These are phyloP conservation scores for Aleiodes leptofemur DNA, from an alignment of 2,888 invertebrate species.

Conservation along the genomic window DNA sequence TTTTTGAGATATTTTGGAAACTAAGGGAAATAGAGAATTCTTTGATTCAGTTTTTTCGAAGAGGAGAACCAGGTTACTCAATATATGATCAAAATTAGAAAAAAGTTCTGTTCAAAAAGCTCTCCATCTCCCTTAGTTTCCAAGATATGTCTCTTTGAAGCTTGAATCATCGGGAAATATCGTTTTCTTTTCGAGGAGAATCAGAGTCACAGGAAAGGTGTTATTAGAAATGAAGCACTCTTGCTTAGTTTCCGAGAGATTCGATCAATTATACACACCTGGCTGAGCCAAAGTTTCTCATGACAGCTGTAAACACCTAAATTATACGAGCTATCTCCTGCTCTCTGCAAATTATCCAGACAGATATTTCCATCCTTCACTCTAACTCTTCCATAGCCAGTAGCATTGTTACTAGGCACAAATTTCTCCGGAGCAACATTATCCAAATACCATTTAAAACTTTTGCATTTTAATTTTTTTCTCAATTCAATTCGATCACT, in stretches of 20 bases:
- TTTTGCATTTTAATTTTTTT: slow-evolving; percentile 89
- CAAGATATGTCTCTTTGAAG: too few species aligned
- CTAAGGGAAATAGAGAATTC: too few species aligned
- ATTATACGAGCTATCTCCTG: slow-evolving; percentile 81
- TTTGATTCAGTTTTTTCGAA: too few species aligned
- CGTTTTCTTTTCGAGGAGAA: too few species aligned
- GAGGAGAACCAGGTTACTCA: too few species aligned
- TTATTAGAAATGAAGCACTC: too few species aligned
- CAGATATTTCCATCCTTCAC: slow-evolving; percentile 81
- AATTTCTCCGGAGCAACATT: slow-evolving; percentile 94
- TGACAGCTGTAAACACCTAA: slow-evolving; percentile 88
- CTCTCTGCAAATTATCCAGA: slow-evolving; percentile 87
- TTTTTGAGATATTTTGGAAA: not conserved
- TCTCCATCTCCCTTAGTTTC: not conserved
- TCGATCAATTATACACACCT: slow-evolving; percentile 68
- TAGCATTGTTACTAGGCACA: slow-evolving; percentile 88
- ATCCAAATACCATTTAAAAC: slow-evolving; percentile 94
- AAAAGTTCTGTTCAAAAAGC: not conserved
- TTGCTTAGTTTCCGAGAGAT: not conserved
- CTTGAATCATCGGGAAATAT: too few species aligned
- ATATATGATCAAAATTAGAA: not conserved
- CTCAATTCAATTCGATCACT: slow-evolving; percentile 87
- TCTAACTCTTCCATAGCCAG: slow-evolving; percentile 84
- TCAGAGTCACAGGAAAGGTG: too few species aligned
- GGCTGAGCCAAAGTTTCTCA: slow-evolving; percentile 80